phyloP scores from a whole-genome alignment of 1,140 invertebrate species.

The Branchinecta lynchi region DNA sequence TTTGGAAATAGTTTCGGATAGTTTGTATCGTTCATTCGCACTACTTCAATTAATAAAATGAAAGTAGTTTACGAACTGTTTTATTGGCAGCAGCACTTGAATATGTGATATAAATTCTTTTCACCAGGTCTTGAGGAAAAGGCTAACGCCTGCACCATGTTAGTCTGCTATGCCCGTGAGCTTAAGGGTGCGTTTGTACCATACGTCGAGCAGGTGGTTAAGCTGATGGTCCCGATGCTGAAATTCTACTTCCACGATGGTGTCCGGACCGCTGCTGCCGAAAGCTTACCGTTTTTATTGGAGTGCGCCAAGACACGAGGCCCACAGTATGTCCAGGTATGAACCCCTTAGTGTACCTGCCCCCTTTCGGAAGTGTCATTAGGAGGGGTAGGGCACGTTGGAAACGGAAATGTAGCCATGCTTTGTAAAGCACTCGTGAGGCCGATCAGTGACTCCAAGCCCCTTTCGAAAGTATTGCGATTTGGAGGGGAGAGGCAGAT shows the following conservation, averaged over 20 bases:
- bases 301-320: constrained; percentile 82
- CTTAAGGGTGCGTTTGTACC: constrained; percentile 88
- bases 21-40: too few relatives aligned
- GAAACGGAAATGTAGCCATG: too few relatives aligned
- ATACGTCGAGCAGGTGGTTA: constrained; percentile 86
- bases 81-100: neutral
- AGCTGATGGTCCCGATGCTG: constrained; percentile 87
- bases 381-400: too few relatives aligned
- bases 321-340: constrained; percentile 43
- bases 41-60: too few relatives aligned
- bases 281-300: constrained; percentile 81
- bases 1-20: too few relatives aligned
- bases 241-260: constrained; percentile 99
- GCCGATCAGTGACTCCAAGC: too few relatives aligned
- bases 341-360: neutral
- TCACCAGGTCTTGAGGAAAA: constrained; percentile 83
- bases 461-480: too few relatives aligned
- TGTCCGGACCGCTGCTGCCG: constrained; percentile 76
- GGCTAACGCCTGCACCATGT: constrained; percentile 96
- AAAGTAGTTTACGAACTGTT: too few relatives aligned
- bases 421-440: too few relatives aligned
- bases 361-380: too few relatives aligned
- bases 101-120: constrained; percentile 18
- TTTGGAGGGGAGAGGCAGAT: too few relatives aligned
- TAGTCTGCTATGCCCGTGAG: constrained; percentile 95